Percentiles rank a stretch among this genome's conserved stretches.
Evolutionary conservation across 2,888 invertebrate genomes (phyloP).

Genomic region (Marasmarcha lunaedactyla): DNA sequence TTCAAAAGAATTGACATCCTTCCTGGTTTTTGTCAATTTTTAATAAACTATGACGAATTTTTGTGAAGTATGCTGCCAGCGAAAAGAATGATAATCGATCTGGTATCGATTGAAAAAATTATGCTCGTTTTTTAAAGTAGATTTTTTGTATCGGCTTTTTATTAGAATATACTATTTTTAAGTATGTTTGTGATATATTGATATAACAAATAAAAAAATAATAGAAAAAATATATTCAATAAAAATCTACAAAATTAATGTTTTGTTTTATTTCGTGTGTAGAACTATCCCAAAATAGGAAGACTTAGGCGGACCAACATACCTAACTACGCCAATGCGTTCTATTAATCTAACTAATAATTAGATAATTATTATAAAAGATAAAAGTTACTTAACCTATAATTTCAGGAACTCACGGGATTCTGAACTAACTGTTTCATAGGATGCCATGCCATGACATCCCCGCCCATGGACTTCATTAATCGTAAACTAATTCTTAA

Average conservation of each 20-base stretch:
- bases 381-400: too few species aligned
- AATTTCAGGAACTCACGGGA: too few species aligned
- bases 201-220: slow-evolving; percentile 30
- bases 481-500: too few species aligned
- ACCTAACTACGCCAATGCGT: neutral
- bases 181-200: slow-evolving; percentile 57
- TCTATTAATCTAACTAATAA: too few species aligned
- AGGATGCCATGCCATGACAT: too few species aligned
- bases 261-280: slow-evolving; percentile 18
- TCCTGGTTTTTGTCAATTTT: slow-evolving; percentile 35
- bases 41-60: slow-evolving; percentile 18
- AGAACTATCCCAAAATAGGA: too few species aligned
- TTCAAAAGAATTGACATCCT: slow-evolving; percentile 35
- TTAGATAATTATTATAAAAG: too few species aligned
- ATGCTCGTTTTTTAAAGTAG: slow-evolving; percentile 3
- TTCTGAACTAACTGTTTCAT: too few species aligned
- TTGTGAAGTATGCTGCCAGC: neutral
- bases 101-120: slow-evolving; percentile 6
- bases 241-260: slow-evolving; percentile 64
- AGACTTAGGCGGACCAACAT: too few species aligned
- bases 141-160: slow-evolving; percentile 53
- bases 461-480: too few species aligned
- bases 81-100: neutral
- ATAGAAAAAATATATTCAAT: slow-evolving; percentile 64
- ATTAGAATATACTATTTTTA: slow-evolving; percentile 51